Evolutionary conservation across 2,888 invertebrate species (phyloP).

Genomic region (Hirtodrosophila alboralis): DNA sequence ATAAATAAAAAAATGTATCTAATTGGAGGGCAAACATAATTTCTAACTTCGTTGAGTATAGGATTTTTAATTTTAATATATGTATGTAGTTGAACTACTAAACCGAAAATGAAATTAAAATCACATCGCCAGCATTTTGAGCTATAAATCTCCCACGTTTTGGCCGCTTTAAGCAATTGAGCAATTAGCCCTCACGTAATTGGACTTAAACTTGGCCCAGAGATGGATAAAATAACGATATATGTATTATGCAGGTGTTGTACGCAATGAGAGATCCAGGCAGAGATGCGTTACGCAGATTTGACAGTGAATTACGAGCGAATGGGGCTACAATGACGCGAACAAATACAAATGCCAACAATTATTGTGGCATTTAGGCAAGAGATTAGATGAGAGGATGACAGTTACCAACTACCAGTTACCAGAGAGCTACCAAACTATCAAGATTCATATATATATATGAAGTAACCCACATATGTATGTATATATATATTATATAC

Average conservation of each 20-base stretch:
- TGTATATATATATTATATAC: conserved; percentile 6
- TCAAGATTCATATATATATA: too few species aligned
- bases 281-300: conserved; percentile 54
- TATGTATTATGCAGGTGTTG: conserved; percentile 2
- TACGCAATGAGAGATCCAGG: conserved; percentile 40
- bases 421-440: conserved; percentile 15
- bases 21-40: too few species aligned
- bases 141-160: too few species aligned
- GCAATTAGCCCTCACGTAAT: conserved; percentile 45
- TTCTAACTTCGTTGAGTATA: too few species aligned
- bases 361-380: conserved; percentile 44
- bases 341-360: conserved; percentile 41
- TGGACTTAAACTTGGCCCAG: conserved; percentile 25
- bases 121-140: too few species aligned
- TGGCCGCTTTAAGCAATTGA: conserved; percentile 20
- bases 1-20: too few species aligned
- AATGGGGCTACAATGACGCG: conserved; percentile 36
- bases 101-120: too few species aligned
- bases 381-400: conserved; percentile 59
- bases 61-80: too few species aligned
- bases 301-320: conserved; percentile 47
- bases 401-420: conserved; percentile 45
- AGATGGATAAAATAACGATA: conserved; percentile 20
- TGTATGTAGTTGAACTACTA: too few species aligned
- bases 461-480: too few species aligned